Evolutionary conservation across 2,888 invertebrate genomes (phyloP), one percentile per base, ranked within the genome.

Genomic region (Rhorus exstirpatorius): DNA sequence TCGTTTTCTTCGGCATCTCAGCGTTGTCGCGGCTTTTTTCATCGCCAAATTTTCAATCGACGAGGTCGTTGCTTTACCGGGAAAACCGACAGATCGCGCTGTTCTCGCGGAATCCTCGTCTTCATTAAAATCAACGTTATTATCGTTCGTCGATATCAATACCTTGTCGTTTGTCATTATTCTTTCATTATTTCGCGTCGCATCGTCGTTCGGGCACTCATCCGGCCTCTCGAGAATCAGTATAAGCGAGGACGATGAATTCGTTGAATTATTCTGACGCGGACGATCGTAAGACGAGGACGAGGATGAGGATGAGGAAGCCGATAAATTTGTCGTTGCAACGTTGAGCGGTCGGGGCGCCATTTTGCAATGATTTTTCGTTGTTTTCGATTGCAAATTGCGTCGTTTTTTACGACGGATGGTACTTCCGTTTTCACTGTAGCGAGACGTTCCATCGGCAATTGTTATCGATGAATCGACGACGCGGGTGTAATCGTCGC

Each of bases 181-280:
- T 14, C 51, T 67, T 17, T 24, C 38, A 12, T 60, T 49, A 0
- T 60, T 53, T 2, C 21, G 10, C n/a, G 35, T 14, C 0, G 44
- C 44, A 3, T 67, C 67, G 35, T 38, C 31, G 6, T 31, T 31
- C 31, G 6, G 55, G 7, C 21, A 21, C 3, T 76, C 76, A n/a
- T n/a, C n/a, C 4, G 60, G 58, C 10, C 71, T 67, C 53, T 83
- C 83, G 44, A 83, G 79, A 19, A 83, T 83, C 71, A 83, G 26
- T 19, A 83, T 76, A 71, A 83, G 35, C 19, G 83, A 83, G 2
- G 83, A 83, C 8, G 83, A 83, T 12, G 83, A 83, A 72, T 83
- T 79, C 1, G 79, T 76, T 21, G 76, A 79, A 6, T 76, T 79
- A 65, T 76, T 83, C 10, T 67, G 49, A 4, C 76, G 67, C 6